These are phyloP conservation scores for Diogma glabrata DNA, from an alignment of 2,888 invertebrate species.

Conservation along the genomic window DNA sequence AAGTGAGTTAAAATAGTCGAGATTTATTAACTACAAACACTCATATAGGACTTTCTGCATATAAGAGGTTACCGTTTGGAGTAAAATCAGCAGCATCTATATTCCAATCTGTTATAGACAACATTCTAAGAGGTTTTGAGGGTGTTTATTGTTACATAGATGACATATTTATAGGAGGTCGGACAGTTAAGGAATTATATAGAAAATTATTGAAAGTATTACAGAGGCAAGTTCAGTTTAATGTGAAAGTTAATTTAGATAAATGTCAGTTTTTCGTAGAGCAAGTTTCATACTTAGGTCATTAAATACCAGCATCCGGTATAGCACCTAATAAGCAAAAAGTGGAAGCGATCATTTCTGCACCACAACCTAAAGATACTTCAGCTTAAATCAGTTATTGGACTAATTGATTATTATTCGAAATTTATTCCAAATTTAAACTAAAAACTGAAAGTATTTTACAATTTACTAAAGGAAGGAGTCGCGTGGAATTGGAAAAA, in stretches of 20 bases:
- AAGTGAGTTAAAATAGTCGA: too few relatives aligned
- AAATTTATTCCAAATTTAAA: too few relatives aligned
- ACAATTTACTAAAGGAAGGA: too few relatives aligned
- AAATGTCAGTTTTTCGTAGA: too few relatives aligned
- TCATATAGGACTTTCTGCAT: too few relatives aligned
- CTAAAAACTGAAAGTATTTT: too few relatives aligned
- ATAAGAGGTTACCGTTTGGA: too few relatives aligned
- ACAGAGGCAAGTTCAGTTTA: background rate
- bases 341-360: background rate
- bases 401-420: background rate
- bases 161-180: constrained; percentile 3
- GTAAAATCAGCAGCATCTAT: too few relatives aligned
- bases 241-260: constrained; percentile 2
- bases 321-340: background rate
- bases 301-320: background rate
- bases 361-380: background rate
- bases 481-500: background rate
- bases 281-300: too few relatives aligned
- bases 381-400: background rate
- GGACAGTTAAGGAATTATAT: background rate
- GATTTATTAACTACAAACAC: too few relatives aligned
- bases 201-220: background rate
- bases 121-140: background rate
- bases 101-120: background rate
- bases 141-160: background rate